These are phyloP conservation scores for Micrastur ruficollis DNA, from an alignment of 2,797 vertebrate species.

Conservation along the genomic window DNA sequence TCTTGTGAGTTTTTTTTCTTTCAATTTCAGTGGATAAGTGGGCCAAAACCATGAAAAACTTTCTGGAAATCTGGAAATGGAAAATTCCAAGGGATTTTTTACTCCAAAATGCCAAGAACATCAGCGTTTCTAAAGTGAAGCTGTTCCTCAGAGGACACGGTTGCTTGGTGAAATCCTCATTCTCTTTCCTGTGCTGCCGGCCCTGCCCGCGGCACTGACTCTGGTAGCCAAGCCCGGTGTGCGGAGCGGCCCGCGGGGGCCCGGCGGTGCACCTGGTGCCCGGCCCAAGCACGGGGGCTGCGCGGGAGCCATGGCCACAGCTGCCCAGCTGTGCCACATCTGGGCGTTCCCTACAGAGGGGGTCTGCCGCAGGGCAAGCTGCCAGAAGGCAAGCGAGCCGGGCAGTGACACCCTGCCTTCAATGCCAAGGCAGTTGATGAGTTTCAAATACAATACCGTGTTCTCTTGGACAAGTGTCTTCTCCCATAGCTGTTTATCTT, in stretches of 20 bases:
- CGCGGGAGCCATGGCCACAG: neutral
- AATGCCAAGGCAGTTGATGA: neutral
- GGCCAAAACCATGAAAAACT: neutral
- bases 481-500: neutral
- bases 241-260: neutral
- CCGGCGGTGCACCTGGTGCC: neutral
- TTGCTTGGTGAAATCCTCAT: neutral
- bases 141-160: neutral
- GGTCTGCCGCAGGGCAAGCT: neutral
- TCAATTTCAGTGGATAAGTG: neutral
- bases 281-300: neutral
- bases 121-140: neutral
- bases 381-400: neutral
- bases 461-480: neutral
- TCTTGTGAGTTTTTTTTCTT: neutral
- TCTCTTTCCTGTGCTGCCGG: neutral
- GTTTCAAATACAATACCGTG: neutral
- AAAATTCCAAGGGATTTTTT: neutral
- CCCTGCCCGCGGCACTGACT: neutral
- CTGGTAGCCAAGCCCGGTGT: neutral
- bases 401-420: neutral
- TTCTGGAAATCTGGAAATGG: neutral
- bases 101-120: neutral
- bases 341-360: neutral
- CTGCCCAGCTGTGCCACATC: rapidly evolving